Base-by-base conservation (phyloP, 2,888 invertebrate genomes). In the Drosophila percnosoma region DNA sequence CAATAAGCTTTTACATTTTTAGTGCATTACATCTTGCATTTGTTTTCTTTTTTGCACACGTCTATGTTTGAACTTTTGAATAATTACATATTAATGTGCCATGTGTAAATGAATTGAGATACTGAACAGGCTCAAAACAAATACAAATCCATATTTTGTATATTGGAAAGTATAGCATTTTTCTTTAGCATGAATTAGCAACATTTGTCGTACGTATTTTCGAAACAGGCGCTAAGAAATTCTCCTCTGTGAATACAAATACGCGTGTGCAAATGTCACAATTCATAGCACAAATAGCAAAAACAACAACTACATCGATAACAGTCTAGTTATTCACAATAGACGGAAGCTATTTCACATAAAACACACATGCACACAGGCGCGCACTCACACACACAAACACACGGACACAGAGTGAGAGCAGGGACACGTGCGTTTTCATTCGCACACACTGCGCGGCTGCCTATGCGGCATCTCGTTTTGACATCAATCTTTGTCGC, bases 401-500 rank as follows among this genome's bases (percentile, higher is more conserved):
- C 10, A 51, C 36, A 53, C 38, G n/a, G 5, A 48, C 27, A 57
- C 27, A 45, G 52, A 66, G 38, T 42, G 34, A 67, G 58, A 62
- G 62, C 81, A 75, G 82, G 75, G 87, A 87, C 89, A 83, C 83
- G 87, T 87, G 89, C 84, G 87, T 77, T 84, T 82, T 89, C 89
- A 79, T 78, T 81, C 84, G 76, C 67, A 76, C 75, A 62, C 58
- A 61, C 63, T 74, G 80, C 67, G 80, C 80, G 61, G 24, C 40
- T 29, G 60, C 54, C 74, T 78, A 57, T 79, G 72, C 69, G 73
- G 71, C 80, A 59, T 86, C 83, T 78, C 83, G 75, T 76, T 80
- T 87, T 85, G 66, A 79, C 86, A 87, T 87, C 86, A 88, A 90
- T 90, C 90, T 90, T 86, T 82, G 86, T 88, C 86, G 88, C 70